Evolutionary conservation across 2,888 invertebrate genomes (phyloP).

Genomic region (Luperina nickerlii): DNA sequence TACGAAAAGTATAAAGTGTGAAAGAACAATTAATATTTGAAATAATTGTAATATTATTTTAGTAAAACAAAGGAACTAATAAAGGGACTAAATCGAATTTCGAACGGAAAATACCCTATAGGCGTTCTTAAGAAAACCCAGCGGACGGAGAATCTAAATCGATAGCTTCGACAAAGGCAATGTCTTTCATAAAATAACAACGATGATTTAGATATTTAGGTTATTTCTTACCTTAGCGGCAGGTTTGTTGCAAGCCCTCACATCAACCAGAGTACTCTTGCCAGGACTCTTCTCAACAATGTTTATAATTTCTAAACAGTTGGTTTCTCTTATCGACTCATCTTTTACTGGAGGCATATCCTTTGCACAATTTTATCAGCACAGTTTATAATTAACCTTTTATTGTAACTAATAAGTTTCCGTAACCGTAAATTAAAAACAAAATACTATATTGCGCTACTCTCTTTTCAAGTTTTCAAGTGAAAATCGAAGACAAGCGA

Average conservation of each 20-base stretch:
- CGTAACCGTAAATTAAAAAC: constrained; percentile 42
- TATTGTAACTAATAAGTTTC: constrained; percentile 23
- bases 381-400: constrained; percentile 50
- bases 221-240: constrained; percentile 90
- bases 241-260: constrained; percentile 93
- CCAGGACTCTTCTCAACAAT: constrained; percentile 87
- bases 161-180: constrained; percentile 32
- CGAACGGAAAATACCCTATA: constrained; percentile 46
- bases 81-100: constrained; percentile 18
- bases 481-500: constrained; percentile 73
- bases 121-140: constrained; percentile 21
- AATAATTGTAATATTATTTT: neutral
- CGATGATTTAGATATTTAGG: neutral
- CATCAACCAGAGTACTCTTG: constrained; percentile 90
- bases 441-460: constrained; percentile 43
- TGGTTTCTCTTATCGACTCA: constrained; percentile 86
- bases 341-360: constrained; percentile 90
- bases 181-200: constrained; percentile 15
- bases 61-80: constrained; percentile 15
- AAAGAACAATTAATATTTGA: constrained; percentile 4
- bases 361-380: constrained; percentile 66
- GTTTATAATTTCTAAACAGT: constrained; percentile 87
- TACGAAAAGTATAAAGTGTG: neutral
- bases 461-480: constrained; percentile 50
- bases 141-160: constrained; percentile 32